Base-by-base conservation (phyloP, 2,797 vertebrate genomes). In the Pantherophis alleghaniensis region DNA sequence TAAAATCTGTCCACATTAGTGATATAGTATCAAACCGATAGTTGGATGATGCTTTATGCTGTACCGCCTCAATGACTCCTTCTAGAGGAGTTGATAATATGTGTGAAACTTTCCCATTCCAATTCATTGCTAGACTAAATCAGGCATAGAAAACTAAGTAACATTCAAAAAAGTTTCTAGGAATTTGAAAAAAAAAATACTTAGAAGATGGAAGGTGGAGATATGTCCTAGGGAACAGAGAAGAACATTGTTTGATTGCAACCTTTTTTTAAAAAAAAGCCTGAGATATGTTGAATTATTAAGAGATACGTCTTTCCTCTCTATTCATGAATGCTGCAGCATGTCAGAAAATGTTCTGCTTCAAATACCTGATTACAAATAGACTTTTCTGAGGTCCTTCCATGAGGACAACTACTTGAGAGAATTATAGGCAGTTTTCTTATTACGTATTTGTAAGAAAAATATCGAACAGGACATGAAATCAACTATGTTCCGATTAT, bases 391-490 rank as follows among this genome's bases (percentile, higher is more conserved):
- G 95, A 95, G 60, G 89, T 95, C 90, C 96, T 95, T 90, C 90
- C 92, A 96, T 96, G 94, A 95, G 96, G 91, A 96, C 42, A 91
- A 94, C 87, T 93, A 92, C 42, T 97, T 92, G 93, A 94, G 93
- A 86, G 93, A 95, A 96, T 93, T 83, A 95, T 95, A 95, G 87
- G 90, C 91, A 96, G 92, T 93, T 94, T 91, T 95, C 91, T 97
- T 96, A 22, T 96, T 95, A 96, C 93, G 87, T 61, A 97, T 96
- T 97, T 28, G 96, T 95, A 94, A 93, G 92, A 95, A 96, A 96
- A 94, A 91, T 96, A 93, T 96, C 96, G 94, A 95, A 88, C 83
- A 92, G 95, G n/a, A 90, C 86, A 63, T 55, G 94, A 95, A 92
- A 87, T 91, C 91, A 96, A 57, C 91, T 92, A 47, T 57, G 56